phyloP scores from a whole-genome alignment of 1,140 invertebrate species.

The Pseudomyrmex sp. region DNA sequence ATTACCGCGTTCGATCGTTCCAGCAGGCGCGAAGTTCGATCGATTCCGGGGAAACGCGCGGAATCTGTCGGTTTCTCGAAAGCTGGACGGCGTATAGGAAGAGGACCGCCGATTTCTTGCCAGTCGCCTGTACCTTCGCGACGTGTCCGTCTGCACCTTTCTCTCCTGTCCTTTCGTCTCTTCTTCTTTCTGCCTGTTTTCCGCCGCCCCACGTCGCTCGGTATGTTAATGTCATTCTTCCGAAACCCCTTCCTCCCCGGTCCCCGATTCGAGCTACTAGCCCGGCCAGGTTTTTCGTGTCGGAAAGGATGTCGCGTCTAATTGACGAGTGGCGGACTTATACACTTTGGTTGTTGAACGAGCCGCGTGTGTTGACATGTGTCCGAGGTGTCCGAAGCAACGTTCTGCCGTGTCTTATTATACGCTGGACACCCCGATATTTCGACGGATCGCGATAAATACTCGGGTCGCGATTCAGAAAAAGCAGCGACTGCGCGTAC shows the following conservation, averaged over 20 bases:
- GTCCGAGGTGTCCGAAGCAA: conserved; percentile 78
- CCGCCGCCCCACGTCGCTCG: conserved; percentile 62
- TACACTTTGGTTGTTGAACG: conserved; percentile 49
- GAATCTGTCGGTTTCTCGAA: conserved; percentile 76
- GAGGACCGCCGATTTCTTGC: conserved; percentile 68
- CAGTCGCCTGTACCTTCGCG: conserved; percentile 33
- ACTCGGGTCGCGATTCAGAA: conserved; percentile 26
- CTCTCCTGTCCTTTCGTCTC: conserved; percentile 35
- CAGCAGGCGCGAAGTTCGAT: conserved; percentile 71
- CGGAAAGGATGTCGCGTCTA: conserved; percentile 77
- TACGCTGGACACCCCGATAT: conserved; percentile 73
- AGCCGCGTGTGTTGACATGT: conserved; percentile 73
- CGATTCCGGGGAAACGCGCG: conserved; percentile 71
- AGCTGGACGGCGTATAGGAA: conserved; percentile 41
- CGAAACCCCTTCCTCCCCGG: conserved; percentile 69
- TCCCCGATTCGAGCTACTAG: conserved; percentile 76
- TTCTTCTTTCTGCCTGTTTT: conserved; percentile 44
- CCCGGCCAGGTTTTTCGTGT: conserved; percentile 78
- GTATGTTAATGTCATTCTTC: conserved; percentile 82
- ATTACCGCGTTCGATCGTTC: conserved; percentile 62
- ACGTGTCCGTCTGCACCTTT: conserved; percentile 40
- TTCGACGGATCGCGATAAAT: conserved; percentile 75
- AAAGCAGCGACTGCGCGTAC: neutral
- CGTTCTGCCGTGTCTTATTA: conserved; percentile 76
- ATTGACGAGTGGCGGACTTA: conserved; percentile 79